A percentile compares a stretch with the other conserved stretches of the same genome.
These are phyloP conservation scores for Merops nubicus DNA, from an alignment of 2,113 vertebrate species.

Conservation along the genomic window DNA sequence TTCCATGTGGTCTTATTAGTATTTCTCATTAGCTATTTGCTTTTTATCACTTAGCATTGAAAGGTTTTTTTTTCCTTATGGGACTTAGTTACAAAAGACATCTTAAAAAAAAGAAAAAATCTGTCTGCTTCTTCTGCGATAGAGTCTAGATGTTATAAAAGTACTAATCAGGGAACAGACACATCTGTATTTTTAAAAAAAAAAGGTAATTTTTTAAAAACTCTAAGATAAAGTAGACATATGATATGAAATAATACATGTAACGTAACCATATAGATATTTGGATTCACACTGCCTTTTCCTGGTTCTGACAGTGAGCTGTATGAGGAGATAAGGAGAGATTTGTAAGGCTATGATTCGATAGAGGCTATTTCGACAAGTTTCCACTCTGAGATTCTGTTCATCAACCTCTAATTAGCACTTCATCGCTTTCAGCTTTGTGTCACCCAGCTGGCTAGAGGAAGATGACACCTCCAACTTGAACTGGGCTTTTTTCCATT, in stretches of 20 bases:
- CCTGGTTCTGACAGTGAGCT: conserved; percentile 1
- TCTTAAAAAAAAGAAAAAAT: not conserved
- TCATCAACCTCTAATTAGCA: conserved; percentile 84
- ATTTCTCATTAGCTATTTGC: not conserved
- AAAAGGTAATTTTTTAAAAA: conserved; percentile 24
- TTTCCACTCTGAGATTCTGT: conserved; percentile 73
- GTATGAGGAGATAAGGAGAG: conserved; percentile 38
- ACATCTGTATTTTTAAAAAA: not conserved
- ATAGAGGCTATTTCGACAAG: conserved; percentile 66
- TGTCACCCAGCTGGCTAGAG: conserved; percentile 77
- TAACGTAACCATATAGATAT: conserved; percentile 27
- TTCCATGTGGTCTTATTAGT: not conserved
- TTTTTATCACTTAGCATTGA: not conserved
- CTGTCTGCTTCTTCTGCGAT: not conserved
- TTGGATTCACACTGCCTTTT: conserved; percentile 39
- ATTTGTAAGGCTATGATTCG: conserved; percentile 59
- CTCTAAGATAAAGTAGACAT: conserved; percentile 14
- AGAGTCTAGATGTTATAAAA: not conserved
- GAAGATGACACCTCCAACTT: conserved; percentile 78
- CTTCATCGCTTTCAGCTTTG: conserved; percentile 80
- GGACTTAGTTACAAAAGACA: not conserved
- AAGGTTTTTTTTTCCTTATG: not conserved
- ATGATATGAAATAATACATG: conserved; percentile 22
- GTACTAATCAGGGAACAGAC: not conserved
- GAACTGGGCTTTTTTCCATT: conserved; percentile 78